These are phyloP conservation scores for Polydrusus pterygomalis DNA, from an alignment of 2,888 invertebrate species.

Conservation along the genomic window DNA sequence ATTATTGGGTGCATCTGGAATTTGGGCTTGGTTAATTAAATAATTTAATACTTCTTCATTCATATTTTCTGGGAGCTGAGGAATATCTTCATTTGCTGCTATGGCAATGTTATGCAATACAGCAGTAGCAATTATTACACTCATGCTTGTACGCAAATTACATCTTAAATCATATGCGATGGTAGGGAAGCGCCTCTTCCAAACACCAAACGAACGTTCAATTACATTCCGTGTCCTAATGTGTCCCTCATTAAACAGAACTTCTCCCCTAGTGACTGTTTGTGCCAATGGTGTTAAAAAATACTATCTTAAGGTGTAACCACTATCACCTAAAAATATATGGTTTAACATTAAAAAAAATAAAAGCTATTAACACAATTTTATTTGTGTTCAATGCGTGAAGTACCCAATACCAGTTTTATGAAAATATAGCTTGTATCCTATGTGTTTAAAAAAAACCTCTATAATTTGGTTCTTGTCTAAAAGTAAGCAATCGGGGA, in stretches of 20 bases:
- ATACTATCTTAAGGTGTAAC: background rate
- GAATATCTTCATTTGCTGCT: conserved; percentile 22
- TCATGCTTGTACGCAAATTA: conserved; percentile 32
- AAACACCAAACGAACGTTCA: conserved; percentile 61
- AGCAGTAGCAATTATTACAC: conserved; percentile 43
- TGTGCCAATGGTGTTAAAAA: background rate
- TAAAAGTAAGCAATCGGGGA: conserved; percentile 28
- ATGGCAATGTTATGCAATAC: conserved; percentile 46
- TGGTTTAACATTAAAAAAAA: background rate
- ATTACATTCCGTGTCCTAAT: too few species aligned
- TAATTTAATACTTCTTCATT: conserved; percentile 16
- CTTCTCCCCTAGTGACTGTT: background rate
- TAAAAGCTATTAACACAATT: too few species aligned
- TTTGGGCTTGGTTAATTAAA: background rate
- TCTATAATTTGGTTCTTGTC: conserved; percentile 11
- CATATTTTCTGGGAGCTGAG: conserved; percentile 45
- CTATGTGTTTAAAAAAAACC: too few species aligned
- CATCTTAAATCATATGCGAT: conserved; percentile 42
- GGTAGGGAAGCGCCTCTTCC: conserved; percentile 62
- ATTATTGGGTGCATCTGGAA: background rate
- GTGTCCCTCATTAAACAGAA: too few species aligned
- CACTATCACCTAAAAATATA: background rate
- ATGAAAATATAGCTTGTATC: too few species aligned
- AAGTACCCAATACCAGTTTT: too few species aligned
- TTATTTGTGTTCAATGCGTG: too few species aligned